phyloP scores from a whole-genome alignment of 2,797 vertebrate genomes.

The Tenualosa thibaudeaui region DNA sequence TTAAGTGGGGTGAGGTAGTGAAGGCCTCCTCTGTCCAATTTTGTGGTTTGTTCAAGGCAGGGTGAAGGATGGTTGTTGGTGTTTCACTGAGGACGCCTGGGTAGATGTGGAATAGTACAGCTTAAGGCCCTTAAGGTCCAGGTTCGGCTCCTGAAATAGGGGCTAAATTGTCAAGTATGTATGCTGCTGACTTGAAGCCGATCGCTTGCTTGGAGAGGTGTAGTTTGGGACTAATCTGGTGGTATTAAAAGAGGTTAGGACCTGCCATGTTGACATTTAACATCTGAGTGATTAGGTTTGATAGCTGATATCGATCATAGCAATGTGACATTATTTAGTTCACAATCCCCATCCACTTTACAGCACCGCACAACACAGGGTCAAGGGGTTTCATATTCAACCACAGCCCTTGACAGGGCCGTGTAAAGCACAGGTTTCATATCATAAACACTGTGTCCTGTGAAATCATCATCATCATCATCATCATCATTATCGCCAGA shows the following conservation, averaged over 20 bases:
- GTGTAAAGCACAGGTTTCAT: not conserved
- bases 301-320: slow-evolving; percentile 10
- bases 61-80: not conserved
- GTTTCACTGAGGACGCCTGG: not conserved
- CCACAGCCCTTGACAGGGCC: not conserved
- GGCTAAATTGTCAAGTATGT: not conserved
- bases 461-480: not conserved
- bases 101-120: not conserved
- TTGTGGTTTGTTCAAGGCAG: not conserved
- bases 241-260: not conserved
- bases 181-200: not conserved
- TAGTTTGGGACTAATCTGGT: not conserved
- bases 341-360: not conserved
- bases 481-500: no score
- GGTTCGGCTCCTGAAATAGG: not conserved
- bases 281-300: slow-evolving; percentile 13
- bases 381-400: not conserved
- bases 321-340: not conserved
- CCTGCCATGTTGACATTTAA: slow-evolving; percentile 8
- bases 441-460: not conserved
- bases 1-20: not conserved
- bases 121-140: not conserved
- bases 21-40: not conserved
- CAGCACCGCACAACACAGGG: not conserved
- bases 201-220: not conserved